Percentiles rank a stretch among this genome's conserved stretches.
These are phyloP conservation scores for Myotis myotis DNA, from an alignment of 2,797 vertebrate species.

Conservation along the genomic window DNA sequence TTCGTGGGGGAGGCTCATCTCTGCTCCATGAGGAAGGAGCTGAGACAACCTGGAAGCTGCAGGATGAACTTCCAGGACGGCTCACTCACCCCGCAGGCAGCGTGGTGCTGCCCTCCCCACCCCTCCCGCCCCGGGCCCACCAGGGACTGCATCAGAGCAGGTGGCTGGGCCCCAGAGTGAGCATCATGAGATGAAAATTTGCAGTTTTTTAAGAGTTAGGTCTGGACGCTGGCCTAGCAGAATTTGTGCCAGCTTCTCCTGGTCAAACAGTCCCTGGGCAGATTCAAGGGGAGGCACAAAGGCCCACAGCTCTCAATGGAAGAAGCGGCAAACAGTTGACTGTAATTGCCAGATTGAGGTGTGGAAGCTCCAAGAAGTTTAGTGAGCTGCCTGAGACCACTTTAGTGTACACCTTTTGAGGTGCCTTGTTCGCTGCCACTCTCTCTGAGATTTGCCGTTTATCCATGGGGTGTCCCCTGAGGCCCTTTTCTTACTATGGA, in stretches of 20 bases:
- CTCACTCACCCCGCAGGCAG: not conserved
- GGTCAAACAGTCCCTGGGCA: not conserved
- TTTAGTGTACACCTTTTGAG: not conserved
- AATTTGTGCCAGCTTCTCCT: not conserved
- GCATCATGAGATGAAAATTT: not conserved
- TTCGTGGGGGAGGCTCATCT: not conserved
- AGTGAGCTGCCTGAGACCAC: not conserved
- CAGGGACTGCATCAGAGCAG: not conserved
- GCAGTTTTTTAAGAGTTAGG: not conserved
- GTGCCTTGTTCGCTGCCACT: not conserved
- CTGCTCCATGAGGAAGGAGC: not conserved
- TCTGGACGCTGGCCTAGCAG: not conserved
- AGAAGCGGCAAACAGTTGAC: too few species aligned
- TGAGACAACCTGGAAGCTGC: not conserved
- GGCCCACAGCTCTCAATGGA: not conserved
- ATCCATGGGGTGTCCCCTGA: not conserved
- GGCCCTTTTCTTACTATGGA: not conserved
- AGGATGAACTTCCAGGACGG: not conserved
- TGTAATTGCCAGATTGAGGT: not conserved
- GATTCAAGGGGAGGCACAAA: not conserved
- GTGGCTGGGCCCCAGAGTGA: not conserved
- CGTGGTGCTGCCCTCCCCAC: not conserved
- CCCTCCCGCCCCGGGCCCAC: not conserved
- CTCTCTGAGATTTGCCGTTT: not conserved
- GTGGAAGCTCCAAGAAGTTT: not conserved